Evolutionary conservation across 2,888 invertebrate species (phyloP).

Genomic region (Drosophila hamatofila): DNA sequence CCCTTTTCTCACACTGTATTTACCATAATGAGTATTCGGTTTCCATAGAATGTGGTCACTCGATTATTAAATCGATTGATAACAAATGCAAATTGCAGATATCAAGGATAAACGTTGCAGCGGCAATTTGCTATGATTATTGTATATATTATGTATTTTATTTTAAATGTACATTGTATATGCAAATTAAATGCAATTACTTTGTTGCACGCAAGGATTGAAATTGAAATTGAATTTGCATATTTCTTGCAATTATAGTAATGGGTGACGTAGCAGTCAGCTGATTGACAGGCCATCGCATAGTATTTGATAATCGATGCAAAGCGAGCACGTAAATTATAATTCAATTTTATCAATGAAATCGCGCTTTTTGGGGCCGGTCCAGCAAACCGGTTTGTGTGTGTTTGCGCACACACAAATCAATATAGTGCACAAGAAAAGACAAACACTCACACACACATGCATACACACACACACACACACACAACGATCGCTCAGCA

Average conservation of each 20-base stretch:
- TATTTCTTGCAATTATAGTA: constrained; percentile 6
- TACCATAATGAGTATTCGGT: constrained; percentile 24
- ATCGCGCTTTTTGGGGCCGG: constrained; percentile 44
- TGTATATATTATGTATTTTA: not conserved
- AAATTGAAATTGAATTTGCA: not conserved
- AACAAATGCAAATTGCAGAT: not conserved
- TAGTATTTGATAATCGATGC: constrained; percentile 52
- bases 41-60: constrained; percentile 7
- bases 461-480: not conserved
- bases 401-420: constrained; percentile 2
- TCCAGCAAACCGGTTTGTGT: constrained; percentile 45
- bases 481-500: constrained; percentile 1
- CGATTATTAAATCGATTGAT: constrained; percentile 4
- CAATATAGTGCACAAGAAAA: constrained; percentile 9
- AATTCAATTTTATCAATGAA: constrained; percentile 69
- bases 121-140: not conserved
- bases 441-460: not conserved
- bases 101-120: not conserved
- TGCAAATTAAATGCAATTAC: constrained; percentile 1
- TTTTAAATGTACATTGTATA: not conserved
- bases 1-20: not conserved
- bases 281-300: constrained; percentile 34
- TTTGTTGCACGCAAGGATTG: not conserved
- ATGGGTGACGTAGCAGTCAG: constrained; percentile 39
- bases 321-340: constrained; percentile 35